Evolutionary conservation across 2,888 invertebrate species (phyloP), one percentile per base, ranked within the genome.

Genomic region (Norana najaformis): DNA sequence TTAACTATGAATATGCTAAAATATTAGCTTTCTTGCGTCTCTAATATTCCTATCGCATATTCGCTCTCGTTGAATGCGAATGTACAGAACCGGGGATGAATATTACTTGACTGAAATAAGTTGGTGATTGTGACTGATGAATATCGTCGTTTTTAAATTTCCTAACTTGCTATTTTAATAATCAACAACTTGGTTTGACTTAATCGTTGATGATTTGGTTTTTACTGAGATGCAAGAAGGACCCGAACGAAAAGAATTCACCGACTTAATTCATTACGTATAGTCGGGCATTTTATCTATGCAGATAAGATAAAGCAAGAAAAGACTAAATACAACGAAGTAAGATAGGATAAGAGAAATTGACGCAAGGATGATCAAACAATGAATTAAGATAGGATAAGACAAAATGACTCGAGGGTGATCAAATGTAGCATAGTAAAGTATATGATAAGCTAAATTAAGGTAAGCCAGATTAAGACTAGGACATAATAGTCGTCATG

Each of bases 121-220:
- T 30, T n/a, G 69, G 5, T 11, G n/a, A n/a, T 69, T 30, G n/a
- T n/a, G n/a, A 69, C 69, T 69, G 69, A 16, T n/a, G 69, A n/a
- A 69, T 69, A 69, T 69, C n/a, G 30, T 69, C 69, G 30, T 69
- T 69, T 69, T 2, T 11, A 69, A 69, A 69, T n/a, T 8, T 69
- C 69, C 69, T 69, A 30, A 69, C n/a, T 69, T 69, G 69, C 69
- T 69, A 69, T 69, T 69, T 69, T 69, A 69, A 69, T 69, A 69
- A 69, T 69, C 69, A 69, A n/a, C 30, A n/a, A 69, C 69, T 69
- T 69, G 30, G 69, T 69, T 69, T 69, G 30, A 69, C n/a, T n/a
- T 69, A 8, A 69, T n/a, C 13, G 69, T n/a, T 69, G 69, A n/a
- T 69, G 30, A 69, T 69, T 69, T 69, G n/a, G 30, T 69, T 30